phyloP scores from a whole-genome alignment of 1,140 invertebrate species.

The Tachypleus tridentatus region DNA sequence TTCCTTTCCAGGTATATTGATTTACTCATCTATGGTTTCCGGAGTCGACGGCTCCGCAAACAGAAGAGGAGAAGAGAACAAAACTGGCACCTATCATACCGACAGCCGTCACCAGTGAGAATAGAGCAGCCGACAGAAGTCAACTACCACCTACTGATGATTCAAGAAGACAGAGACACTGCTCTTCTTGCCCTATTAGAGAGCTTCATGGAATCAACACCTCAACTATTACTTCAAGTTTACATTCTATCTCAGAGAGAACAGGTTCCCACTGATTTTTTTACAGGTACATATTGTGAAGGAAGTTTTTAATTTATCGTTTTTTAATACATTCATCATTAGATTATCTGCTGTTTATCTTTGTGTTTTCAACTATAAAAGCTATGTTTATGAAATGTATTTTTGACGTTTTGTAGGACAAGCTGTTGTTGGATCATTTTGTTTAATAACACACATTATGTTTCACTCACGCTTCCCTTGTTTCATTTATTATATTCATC shows the following conservation, averaged over 20 bases:
- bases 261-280: no score
- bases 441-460: no score
- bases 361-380: no score
- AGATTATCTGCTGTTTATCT: no score
- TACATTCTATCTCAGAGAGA: conserved; percentile 20
- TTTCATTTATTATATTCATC: no score
- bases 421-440: no score
- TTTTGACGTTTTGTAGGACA: no score
- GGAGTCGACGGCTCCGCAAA: not conserved
- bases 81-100: not conserved
- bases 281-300: no score
- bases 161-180: conserved; percentile 26
- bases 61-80: not conserved
- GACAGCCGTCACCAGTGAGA: not conserved
- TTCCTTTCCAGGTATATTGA: not conserved
- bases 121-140: conserved; percentile 3
- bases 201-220: conserved; percentile 24
- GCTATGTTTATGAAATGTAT: no score
- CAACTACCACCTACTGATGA: conserved; percentile 19
- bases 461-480: no score
- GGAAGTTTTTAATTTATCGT: no score
- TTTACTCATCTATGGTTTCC: conserved; percentile 2
- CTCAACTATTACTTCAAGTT: conserved; percentile 23
- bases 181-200: conserved; percentile 24
- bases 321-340: no score